Percentiles rank a stretch among this genome's conserved stretches.
Conservation (phyloP, 2,797 vertebrate species). For the Chelonia mydas region DNA sequence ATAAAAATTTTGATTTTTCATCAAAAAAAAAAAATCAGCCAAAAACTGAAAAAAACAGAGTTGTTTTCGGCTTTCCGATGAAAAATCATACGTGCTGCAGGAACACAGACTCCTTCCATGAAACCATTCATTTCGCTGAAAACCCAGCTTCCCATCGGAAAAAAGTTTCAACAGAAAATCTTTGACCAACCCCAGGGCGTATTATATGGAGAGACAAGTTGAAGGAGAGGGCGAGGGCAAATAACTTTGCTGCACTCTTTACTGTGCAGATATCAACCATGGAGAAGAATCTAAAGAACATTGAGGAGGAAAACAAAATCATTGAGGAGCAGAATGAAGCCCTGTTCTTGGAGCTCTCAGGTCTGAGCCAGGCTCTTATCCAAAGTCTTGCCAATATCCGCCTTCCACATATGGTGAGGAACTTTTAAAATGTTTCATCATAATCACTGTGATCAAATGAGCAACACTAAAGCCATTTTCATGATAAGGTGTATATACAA, state of each 20-base stretch:
- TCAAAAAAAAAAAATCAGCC: not conserved
- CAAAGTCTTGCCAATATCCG: constrained; percentile 97
- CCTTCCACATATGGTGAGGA: constrained; percentile 97
- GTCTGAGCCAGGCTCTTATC: constrained; percentile 96
- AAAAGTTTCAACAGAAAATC: not conserved
- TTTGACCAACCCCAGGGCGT: not conserved
- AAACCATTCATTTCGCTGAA: not conserved
- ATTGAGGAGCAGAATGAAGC: constrained; percentile 99
- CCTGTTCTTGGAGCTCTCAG: constrained; percentile 97
- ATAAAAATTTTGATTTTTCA: not conserved
- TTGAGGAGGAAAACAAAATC: constrained; percentile 97
- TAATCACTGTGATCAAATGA: accelerated
- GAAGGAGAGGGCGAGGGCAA: not conserved
- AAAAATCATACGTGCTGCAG: not conserved
- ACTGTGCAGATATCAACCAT: constrained; percentile 93
- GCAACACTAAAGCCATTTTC: not conserved
- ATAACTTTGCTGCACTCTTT: not conserved
- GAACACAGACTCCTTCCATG: not conserved
- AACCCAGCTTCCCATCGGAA: not conserved
- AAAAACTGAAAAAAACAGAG: not conserved
- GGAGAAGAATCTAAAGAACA: constrained; percentile 98
- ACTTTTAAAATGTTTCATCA: accelerated
- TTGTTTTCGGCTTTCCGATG: not conserved
- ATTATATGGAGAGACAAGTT: not conserved
- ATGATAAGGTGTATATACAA: not conserved